phyloP scores from a whole-genome alignment of 1,140 invertebrate species.

The Belonocnema kinseyi region DNA sequence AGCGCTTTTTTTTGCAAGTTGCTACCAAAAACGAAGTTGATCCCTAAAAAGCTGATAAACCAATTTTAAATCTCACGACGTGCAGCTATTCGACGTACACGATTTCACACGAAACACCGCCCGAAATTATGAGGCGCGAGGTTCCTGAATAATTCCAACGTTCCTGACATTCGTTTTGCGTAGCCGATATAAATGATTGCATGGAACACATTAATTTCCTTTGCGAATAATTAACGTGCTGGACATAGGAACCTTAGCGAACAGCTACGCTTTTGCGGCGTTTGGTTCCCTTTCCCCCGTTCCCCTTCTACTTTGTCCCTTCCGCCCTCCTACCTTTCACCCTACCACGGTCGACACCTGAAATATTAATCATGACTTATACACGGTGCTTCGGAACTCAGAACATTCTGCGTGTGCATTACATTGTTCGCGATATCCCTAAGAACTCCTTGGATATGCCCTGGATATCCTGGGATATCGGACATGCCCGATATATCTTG shows the following conservation, averaged over 20 bases:
- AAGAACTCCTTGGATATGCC: no score
- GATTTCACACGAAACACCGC: slow-evolving; percentile 33
- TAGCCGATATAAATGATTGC: slow-evolving; percentile 64
- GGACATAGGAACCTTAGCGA: slow-evolving; percentile 60
- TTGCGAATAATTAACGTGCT: slow-evolving; percentile 70
- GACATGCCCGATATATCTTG: no score
- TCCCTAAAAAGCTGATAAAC: neutral
- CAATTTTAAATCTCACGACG: neutral
- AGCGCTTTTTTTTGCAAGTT: neutral
- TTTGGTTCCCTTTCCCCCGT: slow-evolving; percentile 50
- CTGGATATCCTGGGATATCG: no score
- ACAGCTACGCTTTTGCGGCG: slow-evolving; percentile 52
- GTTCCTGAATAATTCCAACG: slow-evolving; percentile 64
- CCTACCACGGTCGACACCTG: slow-evolving; percentile 55
- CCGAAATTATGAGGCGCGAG: slow-evolving; percentile 48
- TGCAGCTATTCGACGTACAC: no score
- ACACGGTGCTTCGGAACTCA: slow-evolving; percentile 59
- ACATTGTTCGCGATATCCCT: no score
- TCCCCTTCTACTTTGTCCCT: neutral
- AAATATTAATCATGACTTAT: slow-evolving; percentile 72
- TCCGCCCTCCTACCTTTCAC: slow-evolving; percentile 28
- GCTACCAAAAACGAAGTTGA: neutral
- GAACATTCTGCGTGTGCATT: slow-evolving; percentile 65
- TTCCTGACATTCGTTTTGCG: slow-evolving; percentile 60
- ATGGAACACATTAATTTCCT: slow-evolving; percentile 66